These are phyloP conservation scores for Cheirogaleus major DNA, from an alignment of 2,797 vertebrate genomes.

Conservation along the genomic window DNA sequence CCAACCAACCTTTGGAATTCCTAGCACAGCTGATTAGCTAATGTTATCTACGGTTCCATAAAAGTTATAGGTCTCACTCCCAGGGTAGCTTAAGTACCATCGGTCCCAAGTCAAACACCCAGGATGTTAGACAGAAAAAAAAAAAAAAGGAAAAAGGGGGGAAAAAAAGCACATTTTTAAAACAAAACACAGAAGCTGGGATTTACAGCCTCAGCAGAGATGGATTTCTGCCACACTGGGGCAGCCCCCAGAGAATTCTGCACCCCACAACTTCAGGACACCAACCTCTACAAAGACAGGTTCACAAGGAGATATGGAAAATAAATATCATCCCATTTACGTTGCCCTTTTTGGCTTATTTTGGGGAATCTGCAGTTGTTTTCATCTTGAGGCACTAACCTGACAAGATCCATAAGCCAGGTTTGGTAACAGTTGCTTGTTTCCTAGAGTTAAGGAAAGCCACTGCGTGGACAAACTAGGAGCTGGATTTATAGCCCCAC, in stretches of 20 bases:
- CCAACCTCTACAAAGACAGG: background rate
- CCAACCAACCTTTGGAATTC: no score
- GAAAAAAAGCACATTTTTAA: background rate
- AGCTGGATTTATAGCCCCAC: background rate
- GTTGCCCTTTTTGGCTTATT: background rate
- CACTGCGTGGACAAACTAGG: background rate
- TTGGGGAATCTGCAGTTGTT: background rate
- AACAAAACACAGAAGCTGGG: background rate
- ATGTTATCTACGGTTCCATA: background rate
- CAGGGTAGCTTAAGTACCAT: background rate
- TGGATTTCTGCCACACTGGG: background rate
- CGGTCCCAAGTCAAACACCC: background rate
- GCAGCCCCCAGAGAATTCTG: background rate
- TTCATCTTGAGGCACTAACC: background rate
- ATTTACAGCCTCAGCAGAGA: background rate
- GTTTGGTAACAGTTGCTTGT: background rate
- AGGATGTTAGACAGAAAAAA: background rate
- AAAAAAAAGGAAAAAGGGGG: background rate
- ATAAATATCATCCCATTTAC: background rate
- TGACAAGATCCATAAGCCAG: background rate
- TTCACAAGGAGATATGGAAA: background rate
- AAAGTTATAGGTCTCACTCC: background rate
- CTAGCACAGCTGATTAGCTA: background rate
- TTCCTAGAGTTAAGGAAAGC: background rate
- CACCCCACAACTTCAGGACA: background rate